phyloP scores from a whole-genome alignment of 2,797 vertebrate species.

The Hirundo rustica region DNA sequence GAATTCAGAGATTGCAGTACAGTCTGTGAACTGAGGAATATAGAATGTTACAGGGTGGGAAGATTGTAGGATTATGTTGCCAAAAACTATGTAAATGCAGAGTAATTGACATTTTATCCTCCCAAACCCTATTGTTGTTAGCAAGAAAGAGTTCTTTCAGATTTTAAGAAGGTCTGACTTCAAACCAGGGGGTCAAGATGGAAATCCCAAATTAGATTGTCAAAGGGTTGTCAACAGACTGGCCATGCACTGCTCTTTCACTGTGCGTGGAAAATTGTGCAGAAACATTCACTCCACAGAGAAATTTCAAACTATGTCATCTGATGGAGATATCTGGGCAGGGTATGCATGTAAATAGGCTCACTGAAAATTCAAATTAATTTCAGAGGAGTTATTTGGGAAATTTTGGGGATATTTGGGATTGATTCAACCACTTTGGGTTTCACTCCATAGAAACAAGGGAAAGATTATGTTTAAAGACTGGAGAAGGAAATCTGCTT shows the following conservation, averaged over 20 bases:
- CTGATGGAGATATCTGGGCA: neutral
- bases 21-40: neutral
- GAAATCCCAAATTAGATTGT: neutral
- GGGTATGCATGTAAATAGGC: neutral
- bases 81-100: neutral
- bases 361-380: neutral
- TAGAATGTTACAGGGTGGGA: fast-evolving
- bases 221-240: neutral
- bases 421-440: neutral
- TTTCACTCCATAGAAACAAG: neutral
- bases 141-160: neutral
- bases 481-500: neutral
- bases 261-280: fast-evolving
- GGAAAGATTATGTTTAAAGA: neutral
- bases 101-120: neutral
- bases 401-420: neutral
- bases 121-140: neutral
- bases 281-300: neutral
- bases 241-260: neutral
- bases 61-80: neutral
- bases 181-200: fast-evolving
- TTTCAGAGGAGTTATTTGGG: neutral
- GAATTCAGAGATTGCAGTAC: neutral
- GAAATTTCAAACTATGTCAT: neutral
- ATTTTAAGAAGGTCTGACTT: neutral